Base-by-base conservation (phyloP, 1,140 invertebrate genomes). In the Drosophila varians region DNA sequence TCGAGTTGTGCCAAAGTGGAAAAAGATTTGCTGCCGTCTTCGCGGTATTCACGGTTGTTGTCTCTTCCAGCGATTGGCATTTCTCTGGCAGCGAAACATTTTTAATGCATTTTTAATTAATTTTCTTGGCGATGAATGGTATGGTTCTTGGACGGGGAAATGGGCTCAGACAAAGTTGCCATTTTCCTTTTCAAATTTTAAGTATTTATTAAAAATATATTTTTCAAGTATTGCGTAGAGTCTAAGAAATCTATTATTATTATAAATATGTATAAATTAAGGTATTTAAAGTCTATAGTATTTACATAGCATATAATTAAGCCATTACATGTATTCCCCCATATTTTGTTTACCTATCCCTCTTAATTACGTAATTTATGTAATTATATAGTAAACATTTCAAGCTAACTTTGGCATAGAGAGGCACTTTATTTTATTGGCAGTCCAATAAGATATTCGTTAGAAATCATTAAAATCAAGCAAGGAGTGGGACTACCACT, bases 51-150 rank as follows among this genome's bases (percentile, higher is more conserved):
- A 47, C 77, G 61, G 77, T 56, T 68, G 28, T 38, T 23, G 53
- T 12, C 16, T 28, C 26, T 34, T 38, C 36, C 36, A 31, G 57
- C 69, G 49, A 73, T 72, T 72, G 69, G 69, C 69, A 72, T 72
- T 72, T 72, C 23, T 14, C 21, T 47, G 14, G 34, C 42, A 38
- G 51, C 42, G 36, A 69, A 79, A 64, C 61, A 79, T 72, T 73
- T 75, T 76, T 73, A 86, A 87, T 80, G 73, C 73, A 87, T 57
- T 86, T 86, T 86, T 86, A 87, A 84, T 84, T 84, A 86, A 86
- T 84, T 84, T 79, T 55, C 57, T 61, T 57, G 62, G 56, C n/a
- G 58, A 2, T 40, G 68, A 72, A 26, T 61, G 66, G 46, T 16
- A 1, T 19, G 38, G 16, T 42, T 8, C 28, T 45, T 14, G 21